phyloP scores from a whole-genome alignment of 2,888 invertebrate genomes.

The Hirtodrosophila cameraria region DNA sequence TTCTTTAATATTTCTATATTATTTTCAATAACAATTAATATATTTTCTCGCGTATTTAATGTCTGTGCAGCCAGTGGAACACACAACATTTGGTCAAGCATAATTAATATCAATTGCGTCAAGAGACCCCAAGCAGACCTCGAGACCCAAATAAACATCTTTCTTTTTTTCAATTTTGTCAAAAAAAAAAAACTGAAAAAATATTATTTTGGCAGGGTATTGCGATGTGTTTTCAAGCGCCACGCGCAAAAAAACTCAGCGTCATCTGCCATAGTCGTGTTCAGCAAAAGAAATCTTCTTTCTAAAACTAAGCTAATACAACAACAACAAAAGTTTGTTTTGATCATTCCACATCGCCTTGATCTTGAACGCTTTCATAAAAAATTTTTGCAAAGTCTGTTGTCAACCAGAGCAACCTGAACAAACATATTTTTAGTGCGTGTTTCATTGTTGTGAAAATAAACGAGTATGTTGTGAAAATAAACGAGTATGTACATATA shows the following conservation, averaged over 20 bases:
- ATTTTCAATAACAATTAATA: too few relatives aligned
- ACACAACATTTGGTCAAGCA: slow-evolving; percentile 30
- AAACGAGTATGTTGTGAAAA: background rate
- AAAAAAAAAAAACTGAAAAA: slow-evolving; percentile 20
- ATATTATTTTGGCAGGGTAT: too few relatives aligned
- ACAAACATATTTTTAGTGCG: slow-evolving; percentile 66
- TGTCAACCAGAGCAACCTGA: slow-evolving; percentile 58
- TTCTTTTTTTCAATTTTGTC: slow-evolving; percentile 19
- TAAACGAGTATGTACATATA: too few relatives aligned
- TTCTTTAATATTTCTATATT: too few relatives aligned
- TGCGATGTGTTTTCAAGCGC: slow-evolving; percentile 22
- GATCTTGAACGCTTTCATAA: slow-evolving; percentile 64
- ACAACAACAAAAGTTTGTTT: slow-evolving; percentile 60
- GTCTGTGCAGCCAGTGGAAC: slow-evolving; percentile 26
- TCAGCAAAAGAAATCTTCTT: slow-evolving; percentile 1
- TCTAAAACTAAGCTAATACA: slow-evolving; percentile 28
- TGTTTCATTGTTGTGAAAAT: slow-evolving; percentile 23
- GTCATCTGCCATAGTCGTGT: slow-evolving; percentile 38
- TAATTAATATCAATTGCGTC: slow-evolving; percentile 53
- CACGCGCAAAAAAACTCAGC: slow-evolving; percentile 47
- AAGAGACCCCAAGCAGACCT: slow-evolving; percentile 14
- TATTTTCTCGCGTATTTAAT: too few relatives aligned
- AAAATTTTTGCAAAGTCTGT: slow-evolving; percentile 51
- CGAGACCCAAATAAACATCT: slow-evolving; percentile 13
- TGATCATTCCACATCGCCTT: slow-evolving; percentile 61